Percentiles rank a stretch among this genome's conserved stretches.
phyloP scores from a whole-genome alignment of 2,113 vertebrate species.

The Dromiciops gliroides region DNA sequence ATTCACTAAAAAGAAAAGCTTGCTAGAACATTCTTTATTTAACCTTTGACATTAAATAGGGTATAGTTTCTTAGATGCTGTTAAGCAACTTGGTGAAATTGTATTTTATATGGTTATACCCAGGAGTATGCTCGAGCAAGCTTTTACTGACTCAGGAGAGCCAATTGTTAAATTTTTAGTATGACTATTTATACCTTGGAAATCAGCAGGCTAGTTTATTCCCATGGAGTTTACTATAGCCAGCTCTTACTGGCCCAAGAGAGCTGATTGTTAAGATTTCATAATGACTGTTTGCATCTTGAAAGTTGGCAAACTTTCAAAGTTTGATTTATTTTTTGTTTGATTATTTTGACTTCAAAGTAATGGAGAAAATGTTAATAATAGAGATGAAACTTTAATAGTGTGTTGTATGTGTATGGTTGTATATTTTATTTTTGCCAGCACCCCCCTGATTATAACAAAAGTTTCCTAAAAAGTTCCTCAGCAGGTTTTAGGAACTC shows the following conservation, averaged over 20 bases:
- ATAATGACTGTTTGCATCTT: background rate
- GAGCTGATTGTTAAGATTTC: background rate
- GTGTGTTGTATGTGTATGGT: accelerated
- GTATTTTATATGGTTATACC: background rate
- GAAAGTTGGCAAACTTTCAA: background rate
- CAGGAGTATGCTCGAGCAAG: background rate
- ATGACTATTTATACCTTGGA: background rate
- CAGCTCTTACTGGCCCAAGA: background rate
- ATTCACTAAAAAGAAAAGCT: slow-evolving; percentile 22
- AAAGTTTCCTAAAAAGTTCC: slow-evolving; percentile 6
- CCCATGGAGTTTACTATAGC: background rate
- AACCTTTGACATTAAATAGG: slow-evolving; percentile 26
- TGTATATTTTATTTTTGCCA: background rate
- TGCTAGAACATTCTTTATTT: background rate
- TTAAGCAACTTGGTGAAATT: background rate
- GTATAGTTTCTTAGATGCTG: slow-evolving; percentile 15
- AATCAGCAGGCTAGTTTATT: background rate
- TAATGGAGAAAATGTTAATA: background rate
- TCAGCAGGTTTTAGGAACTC: slow-evolving; percentile 11
- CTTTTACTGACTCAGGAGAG: background rate
- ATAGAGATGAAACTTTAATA: background rate
- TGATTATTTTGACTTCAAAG: background rate
- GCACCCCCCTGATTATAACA: background rate
- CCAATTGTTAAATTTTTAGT: background rate
- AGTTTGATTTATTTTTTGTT: background rate